A percentile compares a stretch with the other conserved stretches of the same genome.
These are phyloP conservation scores for Aphelenchoides fujianensis DNA, from an alignment of 1,140 invertebrate genomes.

Conservation along the genomic window DNA sequence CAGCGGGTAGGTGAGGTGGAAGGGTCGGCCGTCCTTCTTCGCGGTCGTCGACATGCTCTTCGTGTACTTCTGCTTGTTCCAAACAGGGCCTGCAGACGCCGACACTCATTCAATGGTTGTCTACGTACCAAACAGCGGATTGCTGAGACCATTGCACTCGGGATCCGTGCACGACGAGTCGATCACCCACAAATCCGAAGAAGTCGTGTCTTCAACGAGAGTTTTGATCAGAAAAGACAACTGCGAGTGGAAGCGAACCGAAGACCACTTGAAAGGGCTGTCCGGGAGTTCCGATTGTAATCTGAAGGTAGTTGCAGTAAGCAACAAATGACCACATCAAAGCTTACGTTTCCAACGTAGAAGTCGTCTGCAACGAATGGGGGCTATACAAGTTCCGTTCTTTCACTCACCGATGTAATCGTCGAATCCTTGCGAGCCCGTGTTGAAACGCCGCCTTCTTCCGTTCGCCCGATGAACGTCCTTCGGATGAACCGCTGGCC, in stretches of 20 bases:
- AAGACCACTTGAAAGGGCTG: conserved; percentile 47
- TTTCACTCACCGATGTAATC: conserved; percentile 1
- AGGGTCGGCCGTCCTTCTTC: conserved; percentile 30
- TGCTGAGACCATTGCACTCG: conserved; percentile 41
- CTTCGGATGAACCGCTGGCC: neutral
- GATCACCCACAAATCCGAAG: conserved; percentile 52
- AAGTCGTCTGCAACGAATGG: conserved; percentile 41
- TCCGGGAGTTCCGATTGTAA: conserved; percentile 45
- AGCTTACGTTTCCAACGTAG: conserved; percentile 50
- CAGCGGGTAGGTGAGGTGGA: conserved; percentile 45
- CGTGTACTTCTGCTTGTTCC: conserved; percentile 44
- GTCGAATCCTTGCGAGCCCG: conserved; percentile 1
- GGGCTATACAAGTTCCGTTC: too few species aligned
- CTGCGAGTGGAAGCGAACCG: conserved; percentile 31
- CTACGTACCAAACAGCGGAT: conserved; percentile 18
- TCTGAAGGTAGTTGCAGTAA: too few species aligned
- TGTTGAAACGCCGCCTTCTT: too few species aligned
- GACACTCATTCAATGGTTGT: too few species aligned
- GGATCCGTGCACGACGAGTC: conserved; percentile 34
- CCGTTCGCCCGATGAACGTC: conserved; percentile 13
- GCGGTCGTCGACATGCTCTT: conserved; percentile 38
- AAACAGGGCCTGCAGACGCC: too few species aligned
- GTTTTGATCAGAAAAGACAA: too few species aligned
- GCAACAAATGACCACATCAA: too few species aligned
- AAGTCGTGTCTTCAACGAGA: too few species aligned